A percentile compares a stretch with the other conserved stretches of the same genome.
These are phyloP conservation scores for Lordiphosa clarofinis DNA, from an alignment of 1,140 invertebrate species.

Conservation along the genomic window DNA sequence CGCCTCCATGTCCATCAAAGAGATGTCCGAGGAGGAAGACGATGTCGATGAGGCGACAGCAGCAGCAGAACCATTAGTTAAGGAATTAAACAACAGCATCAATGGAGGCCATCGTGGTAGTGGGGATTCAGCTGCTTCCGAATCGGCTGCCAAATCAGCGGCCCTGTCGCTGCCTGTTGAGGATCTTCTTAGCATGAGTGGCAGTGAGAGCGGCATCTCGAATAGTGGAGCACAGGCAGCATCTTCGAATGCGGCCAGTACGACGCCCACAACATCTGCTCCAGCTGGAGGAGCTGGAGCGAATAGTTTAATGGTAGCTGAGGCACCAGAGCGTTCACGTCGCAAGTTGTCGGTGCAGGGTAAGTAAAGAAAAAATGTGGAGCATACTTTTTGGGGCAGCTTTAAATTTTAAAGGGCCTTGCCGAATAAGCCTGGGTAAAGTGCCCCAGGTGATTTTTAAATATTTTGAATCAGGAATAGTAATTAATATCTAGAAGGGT, in stretches of 20 bases:
- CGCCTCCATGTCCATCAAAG: slow-evolving; percentile 79
- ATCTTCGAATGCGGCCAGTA: slow-evolving; percentile 24
- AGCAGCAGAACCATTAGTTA: slow-evolving; percentile 46
- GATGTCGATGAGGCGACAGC: slow-evolving; percentile 35
- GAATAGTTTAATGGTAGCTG: slow-evolving; percentile 58
- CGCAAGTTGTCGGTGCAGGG: slow-evolving; percentile 77
- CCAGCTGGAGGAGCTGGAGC: slow-evolving; percentile 21
- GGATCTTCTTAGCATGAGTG: slow-evolving; percentile 61
- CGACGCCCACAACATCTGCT: slow-evolving; percentile 42
- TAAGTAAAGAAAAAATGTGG: slow-evolving; percentile 19
- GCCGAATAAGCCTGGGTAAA: too few species aligned
- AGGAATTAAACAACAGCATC: slow-evolving; percentile 27
- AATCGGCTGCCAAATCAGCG: slow-evolving; percentile 56
- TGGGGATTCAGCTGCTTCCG: slow-evolving; percentile 50
- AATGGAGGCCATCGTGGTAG: slow-evolving; percentile 43
- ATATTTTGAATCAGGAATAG: too few species aligned
- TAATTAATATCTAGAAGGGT: too few species aligned
- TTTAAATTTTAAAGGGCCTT: too few species aligned
- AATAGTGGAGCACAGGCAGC: slow-evolving; percentile 40
- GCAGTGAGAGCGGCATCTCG: slow-evolving; percentile 57
- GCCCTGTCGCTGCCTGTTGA: slow-evolving; percentile 70
- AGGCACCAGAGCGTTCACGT: slow-evolving; percentile 58
- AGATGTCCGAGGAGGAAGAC: slow-evolving; percentile 64
- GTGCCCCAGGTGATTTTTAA: too few species aligned
- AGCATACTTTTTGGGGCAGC: neutral